These are phyloP conservation scores for Psilopsiagon aymara DNA, from an alignment of 2,113 vertebrate species.

Conservation along the genomic window DNA sequence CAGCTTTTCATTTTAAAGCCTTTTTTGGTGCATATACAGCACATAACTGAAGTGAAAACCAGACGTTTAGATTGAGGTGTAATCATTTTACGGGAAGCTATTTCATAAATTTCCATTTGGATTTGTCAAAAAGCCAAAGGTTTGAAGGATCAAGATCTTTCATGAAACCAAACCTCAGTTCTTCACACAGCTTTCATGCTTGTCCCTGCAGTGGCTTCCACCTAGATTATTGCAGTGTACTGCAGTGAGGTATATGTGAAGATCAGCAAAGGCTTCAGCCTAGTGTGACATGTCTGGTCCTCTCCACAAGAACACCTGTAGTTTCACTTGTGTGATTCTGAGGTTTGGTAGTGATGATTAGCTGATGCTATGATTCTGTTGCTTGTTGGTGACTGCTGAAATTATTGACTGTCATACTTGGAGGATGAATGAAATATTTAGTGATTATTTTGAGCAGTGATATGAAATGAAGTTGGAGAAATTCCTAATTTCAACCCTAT, in stretches of 20 bases:
- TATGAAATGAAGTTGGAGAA: not conserved
- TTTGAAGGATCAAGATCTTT: not conserved
- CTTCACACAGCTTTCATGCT: not conserved
- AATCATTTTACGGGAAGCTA: not conserved
- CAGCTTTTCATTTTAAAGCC: not conserved
- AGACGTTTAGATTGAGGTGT: not conserved
- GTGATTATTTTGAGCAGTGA: not conserved
- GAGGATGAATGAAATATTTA: not conserved
- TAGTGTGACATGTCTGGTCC: not conserved
- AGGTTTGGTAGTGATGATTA: not conserved
- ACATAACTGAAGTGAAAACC: not conserved
- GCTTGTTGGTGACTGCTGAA: not conserved
- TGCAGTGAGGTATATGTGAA: not conserved
- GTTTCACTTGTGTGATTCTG: not conserved
- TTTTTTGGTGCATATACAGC: not conserved
- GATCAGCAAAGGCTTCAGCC: not conserved
- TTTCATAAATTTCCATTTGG: conserved; percentile 1
- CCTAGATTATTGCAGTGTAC: not conserved
- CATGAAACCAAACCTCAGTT: not conserved
- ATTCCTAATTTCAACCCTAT: not conserved
- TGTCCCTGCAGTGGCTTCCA: not conserved
- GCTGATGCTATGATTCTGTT: not conserved
- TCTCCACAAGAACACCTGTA: not conserved
- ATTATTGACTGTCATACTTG: not conserved
- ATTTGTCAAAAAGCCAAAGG: not conserved